These are phyloP conservation scores for Thecocarcelia acutangulata DNA, from an alignment of 2,888 invertebrate species.

Conservation along the genomic window DNA sequence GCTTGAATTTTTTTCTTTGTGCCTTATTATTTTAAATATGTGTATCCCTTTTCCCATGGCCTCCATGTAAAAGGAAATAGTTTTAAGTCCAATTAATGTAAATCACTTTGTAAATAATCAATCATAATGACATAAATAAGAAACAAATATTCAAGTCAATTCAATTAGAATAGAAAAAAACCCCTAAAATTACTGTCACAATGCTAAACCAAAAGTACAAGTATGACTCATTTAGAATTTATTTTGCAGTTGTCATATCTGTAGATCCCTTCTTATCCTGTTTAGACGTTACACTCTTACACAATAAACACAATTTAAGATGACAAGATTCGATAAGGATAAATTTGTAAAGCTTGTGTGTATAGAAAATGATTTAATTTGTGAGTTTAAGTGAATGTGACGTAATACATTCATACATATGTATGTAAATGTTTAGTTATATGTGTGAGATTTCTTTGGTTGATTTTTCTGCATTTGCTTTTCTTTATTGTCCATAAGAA, in stretches of 20 bases:
- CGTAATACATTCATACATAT: neutral
- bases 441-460: no score
- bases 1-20: neutral
- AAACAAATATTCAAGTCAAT: constrained; percentile 40
- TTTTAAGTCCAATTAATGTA: constrained; percentile 51
- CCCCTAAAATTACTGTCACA: constrained; percentile 18
- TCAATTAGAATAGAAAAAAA: constrained; percentile 35
- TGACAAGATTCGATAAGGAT: constrained; percentile 41
- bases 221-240: constrained; percentile 28
- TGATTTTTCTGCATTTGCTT: neutral
- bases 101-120: constrained; percentile 52
- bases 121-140: constrained; percentile 48
- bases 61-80: neutral
- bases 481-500: neutral
- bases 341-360: constrained; percentile 13
- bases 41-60: no score
- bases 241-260: constrained; percentile 18
- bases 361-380: no score
- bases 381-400: neutral
- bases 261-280: no score
- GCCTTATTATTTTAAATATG: neutral
- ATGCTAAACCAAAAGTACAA: constrained; percentile 5
- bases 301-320: neutral
- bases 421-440: neutral
- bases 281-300: neutral